Evolutionary conservation across 2,888 invertebrate species (phyloP).

Genomic region (Oxytorus armatus): DNA sequence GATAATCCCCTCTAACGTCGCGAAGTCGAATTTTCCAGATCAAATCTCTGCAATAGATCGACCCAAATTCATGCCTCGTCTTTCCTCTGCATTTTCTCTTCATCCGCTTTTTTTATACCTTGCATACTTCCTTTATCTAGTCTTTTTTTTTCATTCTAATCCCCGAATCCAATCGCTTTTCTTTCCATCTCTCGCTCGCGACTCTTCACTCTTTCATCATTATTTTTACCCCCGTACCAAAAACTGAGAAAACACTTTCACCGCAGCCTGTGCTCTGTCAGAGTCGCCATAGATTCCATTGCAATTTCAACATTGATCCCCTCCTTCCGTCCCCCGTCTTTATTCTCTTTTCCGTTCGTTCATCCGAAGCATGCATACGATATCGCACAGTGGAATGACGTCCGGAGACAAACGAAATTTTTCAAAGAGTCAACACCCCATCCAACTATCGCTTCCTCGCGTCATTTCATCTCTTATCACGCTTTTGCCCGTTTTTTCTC

Average conservation of each 20-base stretch:
- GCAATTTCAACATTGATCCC: conserved; percentile 54
- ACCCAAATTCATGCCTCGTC: background rate
- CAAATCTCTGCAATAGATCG: background rate
- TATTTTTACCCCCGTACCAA: background rate
- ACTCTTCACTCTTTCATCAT: conserved; percentile 18
- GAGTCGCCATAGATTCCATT: conserved; percentile 43
- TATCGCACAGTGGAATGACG: conserved; percentile 38
- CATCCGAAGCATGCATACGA: conserved; percentile 30
- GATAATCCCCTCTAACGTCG: background rate
- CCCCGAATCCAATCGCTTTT: background rate
- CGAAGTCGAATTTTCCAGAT: background rate
- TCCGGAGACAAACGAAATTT: conserved; percentile 65
- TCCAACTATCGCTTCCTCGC: conserved; percentile 19
- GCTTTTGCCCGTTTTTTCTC: conserved; percentile 37
- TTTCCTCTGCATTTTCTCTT: background rate
- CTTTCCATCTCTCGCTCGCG: background rate
- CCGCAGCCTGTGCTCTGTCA: background rate
- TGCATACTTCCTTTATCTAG: background rate
- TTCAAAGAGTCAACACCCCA: conserved; percentile 59
- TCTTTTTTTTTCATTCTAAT: background rate
- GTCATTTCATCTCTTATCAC: conserved; percentile 53
- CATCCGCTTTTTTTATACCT: background rate
- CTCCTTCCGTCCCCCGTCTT: background rate
- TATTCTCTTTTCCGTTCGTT: conserved; percentile 12
- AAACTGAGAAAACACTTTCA: conserved; percentile 28